phyloP scores from a whole-genome alignment of 2,888 invertebrate species.

The Microchrysa polita region DNA sequence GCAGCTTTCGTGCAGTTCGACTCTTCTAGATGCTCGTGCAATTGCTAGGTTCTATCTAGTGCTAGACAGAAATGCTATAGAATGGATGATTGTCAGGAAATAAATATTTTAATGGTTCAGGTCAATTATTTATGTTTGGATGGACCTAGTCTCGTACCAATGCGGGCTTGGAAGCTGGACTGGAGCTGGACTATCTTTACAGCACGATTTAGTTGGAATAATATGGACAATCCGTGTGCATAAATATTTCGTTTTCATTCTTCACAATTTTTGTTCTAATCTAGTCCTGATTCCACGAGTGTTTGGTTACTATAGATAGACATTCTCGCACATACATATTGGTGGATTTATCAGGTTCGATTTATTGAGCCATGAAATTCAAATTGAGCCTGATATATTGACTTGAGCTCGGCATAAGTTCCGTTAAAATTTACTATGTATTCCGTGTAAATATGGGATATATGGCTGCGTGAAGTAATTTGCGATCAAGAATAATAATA shows the following conservation, averaged over 20 bases:
- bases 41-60: too few species aligned
- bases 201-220: too few species aligned
- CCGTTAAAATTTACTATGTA: conserved; percentile 33
- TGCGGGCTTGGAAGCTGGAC: too few species aligned
- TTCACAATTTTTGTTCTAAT: too few species aligned
- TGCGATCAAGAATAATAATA: too few species aligned
- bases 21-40: neutral
- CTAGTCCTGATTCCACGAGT: neutral
- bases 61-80: neutral
- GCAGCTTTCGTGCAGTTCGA: neutral
- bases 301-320: conserved; percentile 3
- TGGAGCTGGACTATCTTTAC: conserved; percentile 8
- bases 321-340: conserved; percentile 15
- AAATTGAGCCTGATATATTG: conserved; percentile 9
- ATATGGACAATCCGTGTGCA: too few species aligned
- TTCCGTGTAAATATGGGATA: neutral
- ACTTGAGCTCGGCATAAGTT: neutral
- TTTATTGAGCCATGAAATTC: conserved; percentile 41
- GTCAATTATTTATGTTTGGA: conserved; percentile 33
- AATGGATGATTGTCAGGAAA: conserved; percentile 26
- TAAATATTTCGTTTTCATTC: neutral
- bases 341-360: conserved; percentile 28
- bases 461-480: too few species aligned
- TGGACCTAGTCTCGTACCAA: too few species aligned
- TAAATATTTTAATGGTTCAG: conserved; percentile 34